phyloP scores from a whole-genome alignment of 2,888 invertebrate genomes.

The Caenorhabditis sp. region DNA sequence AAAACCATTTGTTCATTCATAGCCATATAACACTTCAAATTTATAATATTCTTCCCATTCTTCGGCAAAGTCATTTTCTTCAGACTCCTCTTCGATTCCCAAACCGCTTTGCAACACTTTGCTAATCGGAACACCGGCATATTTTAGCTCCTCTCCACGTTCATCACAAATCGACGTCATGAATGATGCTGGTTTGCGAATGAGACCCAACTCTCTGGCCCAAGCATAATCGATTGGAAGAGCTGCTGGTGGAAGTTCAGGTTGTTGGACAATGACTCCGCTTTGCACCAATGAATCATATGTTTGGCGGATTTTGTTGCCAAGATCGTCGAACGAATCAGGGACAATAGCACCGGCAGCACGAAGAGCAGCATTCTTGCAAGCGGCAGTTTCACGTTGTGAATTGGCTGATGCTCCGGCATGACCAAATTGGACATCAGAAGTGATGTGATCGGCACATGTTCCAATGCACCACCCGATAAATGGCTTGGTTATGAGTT shows the following conservation, averaged over 20 bases:
- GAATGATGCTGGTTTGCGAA: constrained; percentile 97
- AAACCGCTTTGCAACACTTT: constrained; percentile 88
- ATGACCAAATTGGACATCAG: constrained; percentile 92
- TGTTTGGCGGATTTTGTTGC: constrained; percentile 75
- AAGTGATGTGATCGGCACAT: constrained; percentile 74
- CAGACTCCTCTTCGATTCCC: constrained; percentile 97
- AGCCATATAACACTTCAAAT: too few relatives aligned
- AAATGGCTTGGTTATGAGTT: constrained; percentile 85
- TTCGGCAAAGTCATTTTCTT: too few relatives aligned
- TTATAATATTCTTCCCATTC: too few relatives aligned
- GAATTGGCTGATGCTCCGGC: constrained; percentile 98
- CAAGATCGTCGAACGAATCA: constrained; percentile 87
- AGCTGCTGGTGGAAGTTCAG: constrained; percentile 94
- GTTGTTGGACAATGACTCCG: constrained; percentile 85
- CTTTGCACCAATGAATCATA: constrained; percentile 79
- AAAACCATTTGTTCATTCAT: too few relatives aligned
- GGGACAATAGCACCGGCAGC: constrained; percentile 90
- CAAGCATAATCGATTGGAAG: constrained; percentile 99
- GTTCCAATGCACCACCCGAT: constrained; percentile 99
- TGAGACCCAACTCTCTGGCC: constrained; percentile 95
- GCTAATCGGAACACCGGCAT: constrained; percentile 88
- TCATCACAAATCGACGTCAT: constrained; percentile 99
- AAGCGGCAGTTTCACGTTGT: constrained; percentile 87
- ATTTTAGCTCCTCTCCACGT: constrained; percentile 80
- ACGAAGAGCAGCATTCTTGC: constrained; percentile 86